Evolutionary conservation across 1,140 invertebrate genomes (phyloP).

Genomic region (Meloidogyne floridensis): DNA sequence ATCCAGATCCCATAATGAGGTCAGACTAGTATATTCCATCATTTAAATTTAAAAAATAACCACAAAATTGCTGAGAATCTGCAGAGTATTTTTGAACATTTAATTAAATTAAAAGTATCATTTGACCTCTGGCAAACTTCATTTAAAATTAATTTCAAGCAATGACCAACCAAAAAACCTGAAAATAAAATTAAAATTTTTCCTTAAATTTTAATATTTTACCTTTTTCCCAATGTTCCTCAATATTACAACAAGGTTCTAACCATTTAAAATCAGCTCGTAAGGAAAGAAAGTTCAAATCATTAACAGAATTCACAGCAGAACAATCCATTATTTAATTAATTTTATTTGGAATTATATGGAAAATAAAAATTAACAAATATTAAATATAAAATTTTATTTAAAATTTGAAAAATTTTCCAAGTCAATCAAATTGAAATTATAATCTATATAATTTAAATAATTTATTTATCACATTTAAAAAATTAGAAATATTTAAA

Average conservation of each 20-base stretch:
- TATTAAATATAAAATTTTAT: no score
- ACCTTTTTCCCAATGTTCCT: neutral
- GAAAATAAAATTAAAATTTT: neutral
- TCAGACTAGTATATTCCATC: no score
- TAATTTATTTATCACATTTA: no score
- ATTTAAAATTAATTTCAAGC: neutral
- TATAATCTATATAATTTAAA: no score
- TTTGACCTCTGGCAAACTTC: neutral
- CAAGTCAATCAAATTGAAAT: no score
- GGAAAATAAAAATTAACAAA: no score
- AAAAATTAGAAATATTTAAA: no score
- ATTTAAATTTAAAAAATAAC: neutral
- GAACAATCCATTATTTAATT: neutral
- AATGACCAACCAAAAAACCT: constrained; percentile 23
- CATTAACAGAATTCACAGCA: no score
- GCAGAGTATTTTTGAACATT: constrained; percentile 10
- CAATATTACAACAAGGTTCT: neutral
- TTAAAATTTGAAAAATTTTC: no score
- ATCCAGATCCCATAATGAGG: no score
- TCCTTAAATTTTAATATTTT: no score
- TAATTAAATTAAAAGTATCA: constrained; percentile 13
- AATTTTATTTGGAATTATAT: no score
- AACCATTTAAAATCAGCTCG: constrained; percentile 8
- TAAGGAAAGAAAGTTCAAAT: neutral
- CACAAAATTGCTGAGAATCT: constrained; percentile 9